phyloP scores from a whole-genome alignment of 2,888 invertebrate species.

The Ferrisia virgata region DNA sequence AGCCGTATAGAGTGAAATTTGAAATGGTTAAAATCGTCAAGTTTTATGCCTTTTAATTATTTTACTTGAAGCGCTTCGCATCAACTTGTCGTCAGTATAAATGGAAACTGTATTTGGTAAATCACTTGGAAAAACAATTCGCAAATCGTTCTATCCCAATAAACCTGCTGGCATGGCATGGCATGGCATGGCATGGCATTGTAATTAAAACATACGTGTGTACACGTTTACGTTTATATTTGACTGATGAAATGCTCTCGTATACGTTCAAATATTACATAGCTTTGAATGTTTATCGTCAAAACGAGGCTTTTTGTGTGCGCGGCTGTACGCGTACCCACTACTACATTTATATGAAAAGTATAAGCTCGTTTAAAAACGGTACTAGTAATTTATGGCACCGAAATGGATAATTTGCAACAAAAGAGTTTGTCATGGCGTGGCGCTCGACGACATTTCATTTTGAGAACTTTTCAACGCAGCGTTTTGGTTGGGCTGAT shows the following conservation, averaged over 20 bases:
- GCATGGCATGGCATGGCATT: too few relatives aligned
- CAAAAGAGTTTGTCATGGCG: background rate
- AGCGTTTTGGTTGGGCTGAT: background rate
- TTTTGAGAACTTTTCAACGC: background rate
- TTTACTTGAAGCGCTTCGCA: background rate
- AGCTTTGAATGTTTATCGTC: background rate
- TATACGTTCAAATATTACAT: background rate
- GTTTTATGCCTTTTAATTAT: background rate
- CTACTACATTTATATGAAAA: background rate
- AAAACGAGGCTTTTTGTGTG: background rate
- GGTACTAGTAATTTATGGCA: background rate
- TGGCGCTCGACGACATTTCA: background rate
- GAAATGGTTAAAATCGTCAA: background rate
- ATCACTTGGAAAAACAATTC: slow-evolving; percentile 1
- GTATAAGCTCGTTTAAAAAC: background rate
- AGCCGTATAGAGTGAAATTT: background rate
- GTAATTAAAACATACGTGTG: background rate
- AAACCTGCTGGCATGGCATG: too few relatives aligned
- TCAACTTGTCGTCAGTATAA: background rate
- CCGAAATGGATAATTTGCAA: background rate
- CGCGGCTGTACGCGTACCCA: background rate
- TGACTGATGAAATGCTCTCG: background rate
- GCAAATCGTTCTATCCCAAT: background rate
- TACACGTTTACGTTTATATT: background rate
- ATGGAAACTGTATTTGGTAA: background rate